phyloP scores from a whole-genome alignment of 2,888 invertebrate species.

The Beris morrisii region DNA sequence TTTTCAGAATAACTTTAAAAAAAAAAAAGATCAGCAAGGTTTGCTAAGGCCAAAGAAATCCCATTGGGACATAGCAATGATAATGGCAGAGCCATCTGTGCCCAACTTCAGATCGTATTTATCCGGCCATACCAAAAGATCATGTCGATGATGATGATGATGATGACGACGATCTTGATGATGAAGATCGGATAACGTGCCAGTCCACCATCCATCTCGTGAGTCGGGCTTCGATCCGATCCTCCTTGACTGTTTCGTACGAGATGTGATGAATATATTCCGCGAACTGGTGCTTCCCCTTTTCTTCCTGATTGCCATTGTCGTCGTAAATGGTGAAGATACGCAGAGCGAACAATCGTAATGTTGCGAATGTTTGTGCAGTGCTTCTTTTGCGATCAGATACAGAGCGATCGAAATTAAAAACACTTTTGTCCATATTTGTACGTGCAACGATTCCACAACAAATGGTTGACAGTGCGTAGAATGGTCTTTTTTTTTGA shows the following conservation, averaged over 20 bases:
- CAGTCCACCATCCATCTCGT: neutral
- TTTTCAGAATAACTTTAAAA: neutral
- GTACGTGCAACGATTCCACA: slow-evolving; percentile 8
- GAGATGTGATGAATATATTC: too few species aligned
- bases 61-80: slow-evolving; percentile 23
- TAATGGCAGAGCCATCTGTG: slow-evolving; percentile 21
- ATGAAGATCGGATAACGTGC: slow-evolving; percentile 23
- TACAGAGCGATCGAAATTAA: slow-evolving; percentile 17
- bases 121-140: slow-evolving; percentile 19
- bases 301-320: too few species aligned
- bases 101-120: slow-evolving; percentile 3
- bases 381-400: neutral
- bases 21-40: slow-evolving; percentile 15
- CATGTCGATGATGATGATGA: slow-evolving; percentile 5
- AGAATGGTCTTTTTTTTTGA: neutral
- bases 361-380: too few species aligned
- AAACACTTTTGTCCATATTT: slow-evolving; percentile 32
- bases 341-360: too few species aligned
- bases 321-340: too few species aligned
- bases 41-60: slow-evolving; percentile 28
- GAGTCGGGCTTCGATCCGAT: too few species aligned
- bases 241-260: too few species aligned
- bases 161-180: slow-evolving; percentile 22
- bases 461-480: slow-evolving; percentile 9
- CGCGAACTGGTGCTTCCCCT: too few species aligned